These are phyloP conservation scores for Paguma larvata DNA, from an alignment of 2,797 vertebrate species.

Conservation along the genomic window DNA sequence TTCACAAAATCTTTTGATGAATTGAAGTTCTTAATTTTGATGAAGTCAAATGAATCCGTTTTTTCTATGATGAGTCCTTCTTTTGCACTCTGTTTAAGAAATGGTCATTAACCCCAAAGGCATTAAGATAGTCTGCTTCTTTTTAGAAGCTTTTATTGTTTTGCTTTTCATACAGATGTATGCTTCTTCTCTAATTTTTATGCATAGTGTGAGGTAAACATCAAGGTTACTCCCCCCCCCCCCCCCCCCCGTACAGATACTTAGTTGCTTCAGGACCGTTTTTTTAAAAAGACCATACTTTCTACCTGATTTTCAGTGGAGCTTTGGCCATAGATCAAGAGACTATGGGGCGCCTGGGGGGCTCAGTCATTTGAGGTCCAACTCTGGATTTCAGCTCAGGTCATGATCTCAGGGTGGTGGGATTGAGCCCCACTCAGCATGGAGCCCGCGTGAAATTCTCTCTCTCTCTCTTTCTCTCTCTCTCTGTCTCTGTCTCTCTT, in stretches of 20 bases:
- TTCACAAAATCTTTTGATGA: conserved; percentile 45
- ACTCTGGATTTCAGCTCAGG: no score
- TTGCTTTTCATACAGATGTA: not conserved
- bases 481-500: no score
- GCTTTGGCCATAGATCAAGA: not conserved
- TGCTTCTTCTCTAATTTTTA: conserved; percentile 36
- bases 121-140: not conserved
- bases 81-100: conserved; percentile 44
- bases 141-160: conserved; percentile 42
- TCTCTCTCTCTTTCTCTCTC: no score
- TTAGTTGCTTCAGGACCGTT: not conserved
- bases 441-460: no score
- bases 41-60: not conserved
- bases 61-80: not conserved
- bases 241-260: not conserved
- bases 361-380: no score
- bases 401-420: no score
- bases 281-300: not conserved
- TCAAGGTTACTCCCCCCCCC: not conserved
- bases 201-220: not conserved
- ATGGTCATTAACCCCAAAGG: not conserved
- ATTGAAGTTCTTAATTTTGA: conserved; percentile 25
- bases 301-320: not conserved
- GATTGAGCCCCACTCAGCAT: no score
- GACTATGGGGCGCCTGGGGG: not conserved